Conservation (phyloP, 2,113 vertebrate genomes). For the Mirza zaza region DNA sequence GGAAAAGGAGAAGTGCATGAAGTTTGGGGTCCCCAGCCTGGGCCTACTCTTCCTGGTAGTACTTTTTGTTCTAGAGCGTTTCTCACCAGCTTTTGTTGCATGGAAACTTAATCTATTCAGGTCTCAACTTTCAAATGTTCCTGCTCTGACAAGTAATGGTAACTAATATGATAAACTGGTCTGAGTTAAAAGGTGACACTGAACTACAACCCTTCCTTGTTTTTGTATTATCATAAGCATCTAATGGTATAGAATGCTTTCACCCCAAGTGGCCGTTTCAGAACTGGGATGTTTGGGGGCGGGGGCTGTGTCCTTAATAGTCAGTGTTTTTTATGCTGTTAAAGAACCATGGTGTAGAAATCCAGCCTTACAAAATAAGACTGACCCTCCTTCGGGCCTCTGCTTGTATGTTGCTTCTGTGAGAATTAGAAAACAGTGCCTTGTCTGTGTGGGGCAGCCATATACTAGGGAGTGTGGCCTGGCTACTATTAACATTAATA, state of each 20-base stretch:
- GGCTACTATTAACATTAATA: background rate
- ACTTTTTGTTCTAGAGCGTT: background rate
- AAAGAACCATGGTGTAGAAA: background rate
- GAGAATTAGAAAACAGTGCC: background rate
- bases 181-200: background rate
- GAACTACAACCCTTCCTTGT: background rate
- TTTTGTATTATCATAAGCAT: background rate
- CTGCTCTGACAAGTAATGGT: background rate
- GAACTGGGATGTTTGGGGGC: background rate
- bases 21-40: background rate
- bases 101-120: background rate
- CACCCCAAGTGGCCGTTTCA: background rate
- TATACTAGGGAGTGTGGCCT: background rate
- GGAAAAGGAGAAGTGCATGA: background rate
- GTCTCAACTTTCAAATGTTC: background rate
- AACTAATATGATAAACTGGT: background rate
- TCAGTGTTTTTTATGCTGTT: background rate
- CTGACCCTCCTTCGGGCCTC: background rate
- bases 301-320: background rate
- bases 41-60: background rate
- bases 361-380: conserved; percentile 26
- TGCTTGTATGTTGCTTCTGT: background rate
- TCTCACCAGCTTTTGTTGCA: background rate
- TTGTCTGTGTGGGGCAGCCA: background rate
- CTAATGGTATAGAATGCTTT: background rate